A percentile compares a stretch with the other conserved stretches of the same genome.
phyloP scores from a whole-genome alignment of 2,888 invertebrate species.

The Parasteatoda lunata region DNA sequence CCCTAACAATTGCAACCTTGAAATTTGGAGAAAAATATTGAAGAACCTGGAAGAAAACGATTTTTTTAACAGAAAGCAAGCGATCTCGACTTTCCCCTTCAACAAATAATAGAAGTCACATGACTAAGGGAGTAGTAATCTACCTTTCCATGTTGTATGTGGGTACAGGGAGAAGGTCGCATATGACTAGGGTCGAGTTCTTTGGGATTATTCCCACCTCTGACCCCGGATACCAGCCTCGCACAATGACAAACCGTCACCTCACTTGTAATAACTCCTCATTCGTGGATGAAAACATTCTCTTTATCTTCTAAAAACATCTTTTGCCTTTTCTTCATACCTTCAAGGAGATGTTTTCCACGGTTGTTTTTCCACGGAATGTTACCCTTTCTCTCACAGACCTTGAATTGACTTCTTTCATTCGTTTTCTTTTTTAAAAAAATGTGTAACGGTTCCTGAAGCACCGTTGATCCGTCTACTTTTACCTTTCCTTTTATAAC shows the following conservation, averaged over 20 bases:
- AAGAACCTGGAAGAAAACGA: background rate
- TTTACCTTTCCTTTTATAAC: too few species aligned
- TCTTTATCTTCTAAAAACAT: background rate
- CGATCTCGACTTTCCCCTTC: constrained; percentile 9
- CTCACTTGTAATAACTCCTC: background rate
- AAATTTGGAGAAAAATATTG: too few species aligned
- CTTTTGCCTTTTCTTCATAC: background rate
- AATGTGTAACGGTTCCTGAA: constrained; percentile 1
- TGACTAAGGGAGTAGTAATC: background rate
- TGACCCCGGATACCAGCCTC: constrained; percentile 24
- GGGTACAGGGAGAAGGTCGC: background rate
- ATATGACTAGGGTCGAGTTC: constrained; percentile 1
- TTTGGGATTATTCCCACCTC: constrained; percentile 10
- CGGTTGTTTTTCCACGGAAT: background rate
- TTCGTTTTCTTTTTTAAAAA: background rate
- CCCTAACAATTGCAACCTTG: too few species aligned
- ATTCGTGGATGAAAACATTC: background rate
- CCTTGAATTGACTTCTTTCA: background rate
- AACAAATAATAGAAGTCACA: constrained; percentile 11
- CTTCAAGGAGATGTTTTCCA: constrained; percentile 2
- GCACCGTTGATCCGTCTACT: background rate
- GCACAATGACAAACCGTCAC: constrained; percentile 22
- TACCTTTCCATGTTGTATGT: constrained; percentile 1
- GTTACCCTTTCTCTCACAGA: background rate
- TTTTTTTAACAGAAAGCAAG: background rate